phyloP scores from a whole-genome alignment of 2,113 vertebrate species.

The Vimba vimba region DNA sequence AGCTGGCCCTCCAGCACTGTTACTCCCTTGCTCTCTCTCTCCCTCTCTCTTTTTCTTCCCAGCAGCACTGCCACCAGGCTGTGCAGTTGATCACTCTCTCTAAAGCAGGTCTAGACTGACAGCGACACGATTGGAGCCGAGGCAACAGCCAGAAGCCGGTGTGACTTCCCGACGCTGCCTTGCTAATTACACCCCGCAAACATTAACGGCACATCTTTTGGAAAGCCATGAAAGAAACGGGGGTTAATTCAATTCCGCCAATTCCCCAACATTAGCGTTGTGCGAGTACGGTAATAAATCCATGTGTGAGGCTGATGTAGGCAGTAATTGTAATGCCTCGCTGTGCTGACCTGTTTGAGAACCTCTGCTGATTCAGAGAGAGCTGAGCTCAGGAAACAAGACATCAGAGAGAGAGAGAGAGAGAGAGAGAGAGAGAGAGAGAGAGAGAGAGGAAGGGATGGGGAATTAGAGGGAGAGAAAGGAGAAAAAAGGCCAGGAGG shows the following conservation, averaged over 20 bases:
- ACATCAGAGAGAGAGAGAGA: not conserved
- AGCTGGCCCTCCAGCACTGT: conserved; percentile 12
- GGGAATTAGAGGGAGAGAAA: conserved; percentile 23
- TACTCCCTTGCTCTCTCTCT: conserved; percentile 62
- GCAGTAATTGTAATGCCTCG: conserved; percentile 42
- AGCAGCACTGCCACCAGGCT: conserved; percentile 68
- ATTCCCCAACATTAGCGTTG: conserved; percentile 21
- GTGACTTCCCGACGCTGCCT: not conserved
- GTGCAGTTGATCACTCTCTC: conserved; percentile 22
- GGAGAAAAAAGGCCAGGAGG: conserved; percentile 40
- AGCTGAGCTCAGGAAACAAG: conserved; percentile 48
- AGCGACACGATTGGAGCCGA: conserved; percentile 24
- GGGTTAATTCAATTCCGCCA: not conserved
- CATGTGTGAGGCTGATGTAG: conserved; percentile 39
- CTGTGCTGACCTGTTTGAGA: conserved; percentile 47
- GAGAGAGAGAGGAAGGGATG: not conserved
- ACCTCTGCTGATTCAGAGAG: conserved; percentile 33
- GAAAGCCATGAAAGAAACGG: conserved; percentile 12
- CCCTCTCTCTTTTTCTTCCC: conserved; percentile 64
- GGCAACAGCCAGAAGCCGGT: conserved; percentile 15
- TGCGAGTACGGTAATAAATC: conserved; percentile 10
- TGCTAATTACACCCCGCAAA: conserved; percentile 6
- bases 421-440: not conserved
- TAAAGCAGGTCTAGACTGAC: conserved; percentile 32
- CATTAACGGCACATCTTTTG: not conserved